Evolutionary conservation across 2,113 vertebrate species (phyloP).

Genomic region (Macaca fascicularis): DNA sequence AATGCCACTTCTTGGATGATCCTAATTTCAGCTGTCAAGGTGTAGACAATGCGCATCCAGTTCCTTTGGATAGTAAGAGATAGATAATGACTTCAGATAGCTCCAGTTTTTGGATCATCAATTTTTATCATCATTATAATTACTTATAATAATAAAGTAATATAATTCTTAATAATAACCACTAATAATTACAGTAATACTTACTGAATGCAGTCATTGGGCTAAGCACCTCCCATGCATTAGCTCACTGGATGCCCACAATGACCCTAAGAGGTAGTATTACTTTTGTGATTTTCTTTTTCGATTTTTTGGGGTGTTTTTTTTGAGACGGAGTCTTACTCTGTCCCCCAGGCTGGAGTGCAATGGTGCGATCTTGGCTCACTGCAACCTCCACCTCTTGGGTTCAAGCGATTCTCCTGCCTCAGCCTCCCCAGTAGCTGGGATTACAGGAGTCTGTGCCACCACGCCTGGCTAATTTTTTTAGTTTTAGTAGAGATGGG

Average conservation of each 20-base stretch:
- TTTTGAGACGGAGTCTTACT: no score
- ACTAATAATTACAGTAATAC: conserved; percentile 38
- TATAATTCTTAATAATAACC: conserved; percentile 54
- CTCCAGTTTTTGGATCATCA: not conserved
- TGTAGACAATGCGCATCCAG: not conserved
- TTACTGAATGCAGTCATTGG: not conserved
- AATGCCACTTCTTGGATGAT: conserved; percentile 56
- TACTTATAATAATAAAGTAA: conserved; percentile 40
- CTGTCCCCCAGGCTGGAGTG: no score
- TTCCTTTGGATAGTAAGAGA: conserved; percentile 32
- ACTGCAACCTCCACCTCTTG: no score
- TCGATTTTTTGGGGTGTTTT: no score
- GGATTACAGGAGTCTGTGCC: no score
- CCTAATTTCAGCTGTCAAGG: conserved; percentile 47
- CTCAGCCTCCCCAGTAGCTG: no score
- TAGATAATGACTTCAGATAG: not conserved
- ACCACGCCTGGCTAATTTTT: no score
- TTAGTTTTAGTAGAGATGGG: no score
- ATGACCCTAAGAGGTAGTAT: not conserved
- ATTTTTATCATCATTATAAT: conserved; percentile 51
- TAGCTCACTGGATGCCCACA: not conserved
- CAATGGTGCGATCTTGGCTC: no score
- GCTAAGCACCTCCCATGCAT: conserved; percentile 3
- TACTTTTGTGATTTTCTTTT: conserved; percentile 27
- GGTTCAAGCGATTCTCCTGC: no score